These are phyloP conservation scores for Baryphthengus martii DNA, from an alignment of 2,113 vertebrate genomes.

Conservation along the genomic window DNA sequence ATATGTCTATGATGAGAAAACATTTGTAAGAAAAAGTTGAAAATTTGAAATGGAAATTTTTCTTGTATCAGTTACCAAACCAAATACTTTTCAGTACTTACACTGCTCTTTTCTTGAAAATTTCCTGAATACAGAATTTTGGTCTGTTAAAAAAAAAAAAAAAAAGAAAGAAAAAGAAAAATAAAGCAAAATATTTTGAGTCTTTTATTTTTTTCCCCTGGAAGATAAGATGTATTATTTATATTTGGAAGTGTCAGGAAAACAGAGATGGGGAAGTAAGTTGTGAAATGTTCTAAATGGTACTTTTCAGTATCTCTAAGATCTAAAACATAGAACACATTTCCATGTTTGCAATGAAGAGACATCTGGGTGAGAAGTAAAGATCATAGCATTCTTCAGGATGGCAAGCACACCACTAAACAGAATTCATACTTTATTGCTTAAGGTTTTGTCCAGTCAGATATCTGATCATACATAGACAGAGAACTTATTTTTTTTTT, in stretches of 20 bases:
- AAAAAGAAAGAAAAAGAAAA: neutral
- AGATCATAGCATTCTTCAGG: neutral
- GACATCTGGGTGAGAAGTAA: accelerated
- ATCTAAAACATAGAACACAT: neutral
- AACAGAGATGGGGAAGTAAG: neutral
- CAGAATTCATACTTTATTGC: neutral
- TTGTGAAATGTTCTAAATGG: neutral
- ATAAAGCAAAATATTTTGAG: neutral
- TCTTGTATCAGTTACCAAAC: neutral
- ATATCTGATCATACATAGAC: neutral
- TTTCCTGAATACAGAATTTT: neutral
- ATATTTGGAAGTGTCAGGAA: neutral
- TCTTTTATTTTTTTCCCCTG: neutral
- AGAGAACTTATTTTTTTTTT: neutral
- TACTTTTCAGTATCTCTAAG: neutral
- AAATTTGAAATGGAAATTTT: neutral
- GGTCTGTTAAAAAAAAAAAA: neutral
- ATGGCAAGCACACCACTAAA: neutral
- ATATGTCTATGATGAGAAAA: neutral
- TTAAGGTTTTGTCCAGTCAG: neutral
- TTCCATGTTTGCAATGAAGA: neutral
- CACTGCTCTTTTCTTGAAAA: neutral
- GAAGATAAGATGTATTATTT: neutral
- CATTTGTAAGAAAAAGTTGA: neutral
- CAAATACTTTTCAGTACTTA: neutral